phyloP scores from a whole-genome alignment of 92 coral and sea anemone species.

The Bergia puertoricense region DNA sequence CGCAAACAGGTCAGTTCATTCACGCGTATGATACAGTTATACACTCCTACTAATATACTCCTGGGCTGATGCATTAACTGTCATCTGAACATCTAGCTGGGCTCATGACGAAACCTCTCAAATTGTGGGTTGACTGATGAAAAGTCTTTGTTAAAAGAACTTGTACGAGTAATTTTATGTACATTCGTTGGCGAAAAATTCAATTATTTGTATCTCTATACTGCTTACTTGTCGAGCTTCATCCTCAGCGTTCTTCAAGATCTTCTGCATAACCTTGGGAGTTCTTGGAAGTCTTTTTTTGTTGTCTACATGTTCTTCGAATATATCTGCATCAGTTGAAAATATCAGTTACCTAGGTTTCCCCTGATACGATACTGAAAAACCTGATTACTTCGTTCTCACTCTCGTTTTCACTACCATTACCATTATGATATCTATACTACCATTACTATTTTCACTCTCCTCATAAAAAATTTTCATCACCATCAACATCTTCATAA shows the following conservation, averaged over 20 bases:
- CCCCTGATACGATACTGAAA: not conserved
- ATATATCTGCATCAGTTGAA: conserved; percentile 35
- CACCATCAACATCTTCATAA: too few relatives aligned
- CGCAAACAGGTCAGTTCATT: too few relatives aligned
- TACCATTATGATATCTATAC: too few relatives aligned
- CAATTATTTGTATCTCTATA: not conserved
- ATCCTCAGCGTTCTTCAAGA: conserved; percentile 56
- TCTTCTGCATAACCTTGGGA: conserved; percentile 44
- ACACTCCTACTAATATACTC: too few relatives aligned
- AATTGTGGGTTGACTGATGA: not conserved
- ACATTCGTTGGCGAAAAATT: too few relatives aligned
- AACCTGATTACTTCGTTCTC: not conserved
- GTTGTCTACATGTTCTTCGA: conserved; percentile 46
- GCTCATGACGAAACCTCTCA: not conserved
- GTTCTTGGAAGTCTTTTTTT: conserved; percentile 60
- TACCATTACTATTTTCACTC: too few relatives aligned
- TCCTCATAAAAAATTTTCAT: too few relatives aligned
- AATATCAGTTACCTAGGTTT: not conserved
- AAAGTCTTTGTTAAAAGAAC: not conserved
- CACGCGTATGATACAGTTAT: too few relatives aligned
- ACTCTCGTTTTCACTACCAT: too few relatives aligned
- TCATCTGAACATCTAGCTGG: not conserved
- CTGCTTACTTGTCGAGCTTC: conserved; percentile 54
- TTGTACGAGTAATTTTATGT: not conserved
- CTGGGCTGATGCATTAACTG: not conserved